phyloP scores from a whole-genome alignment of 2,113 vertebrate species.

The Gorsachius goisagi region DNA sequence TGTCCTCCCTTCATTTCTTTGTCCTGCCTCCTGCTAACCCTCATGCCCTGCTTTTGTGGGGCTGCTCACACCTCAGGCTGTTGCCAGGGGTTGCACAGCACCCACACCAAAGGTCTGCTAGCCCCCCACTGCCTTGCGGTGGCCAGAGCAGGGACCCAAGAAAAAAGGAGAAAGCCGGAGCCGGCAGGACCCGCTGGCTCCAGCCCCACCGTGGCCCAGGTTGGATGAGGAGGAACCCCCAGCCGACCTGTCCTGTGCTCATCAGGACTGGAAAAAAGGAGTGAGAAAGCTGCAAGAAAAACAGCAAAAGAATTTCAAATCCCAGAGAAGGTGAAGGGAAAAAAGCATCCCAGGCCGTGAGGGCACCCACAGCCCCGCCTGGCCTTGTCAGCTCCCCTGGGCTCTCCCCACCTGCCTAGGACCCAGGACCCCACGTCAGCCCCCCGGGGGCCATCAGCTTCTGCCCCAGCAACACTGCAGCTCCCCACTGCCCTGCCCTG shows the following conservation, averaged over 20 bases:
- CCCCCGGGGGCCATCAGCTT: fast-evolving
- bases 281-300: not conserved
- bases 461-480: not conserved
- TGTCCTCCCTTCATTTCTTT: too few relatives aligned
- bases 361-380: not conserved
- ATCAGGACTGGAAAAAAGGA: not conserved
- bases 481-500: not conserved
- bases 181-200: not conserved
- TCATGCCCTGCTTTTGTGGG: not conserved
- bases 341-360: fast-evolving
- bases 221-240: not conserved
- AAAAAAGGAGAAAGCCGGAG: not conserved
- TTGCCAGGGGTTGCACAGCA: fast-evolving
- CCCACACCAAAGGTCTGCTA: too few relatives aligned
- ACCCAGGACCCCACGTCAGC: not conserved
- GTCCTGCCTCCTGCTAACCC: not conserved
- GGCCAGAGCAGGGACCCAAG: not conserved
- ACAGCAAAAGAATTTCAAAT: not conserved
- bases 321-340: not conserved
- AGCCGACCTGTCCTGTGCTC: fast-evolving
- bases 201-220: fast-evolving
- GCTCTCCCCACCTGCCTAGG: not conserved
- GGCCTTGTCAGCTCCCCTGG: not conserved
- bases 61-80: not conserved
- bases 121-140: fast-evolving